Conservation (phyloP, 2,797 vertebrate genomes). For the Hemitrygon akajei region DNA sequence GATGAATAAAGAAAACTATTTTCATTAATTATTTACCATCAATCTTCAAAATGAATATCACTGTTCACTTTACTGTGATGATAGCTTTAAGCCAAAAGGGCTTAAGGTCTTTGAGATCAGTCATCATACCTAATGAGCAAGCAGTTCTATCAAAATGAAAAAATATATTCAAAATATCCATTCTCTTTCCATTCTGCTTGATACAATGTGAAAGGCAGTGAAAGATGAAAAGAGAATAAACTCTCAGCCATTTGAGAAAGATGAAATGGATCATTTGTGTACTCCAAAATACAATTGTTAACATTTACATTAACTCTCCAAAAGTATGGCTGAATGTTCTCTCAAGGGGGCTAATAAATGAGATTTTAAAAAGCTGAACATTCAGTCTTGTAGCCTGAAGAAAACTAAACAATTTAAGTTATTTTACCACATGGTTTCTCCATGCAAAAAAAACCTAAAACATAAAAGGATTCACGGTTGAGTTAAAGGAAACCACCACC, state of each 20-base stretch:
- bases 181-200: background rate
- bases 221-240: background rate
- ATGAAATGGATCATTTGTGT: background rate
- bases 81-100: background rate
- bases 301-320: background rate
- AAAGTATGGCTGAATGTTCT: background rate
- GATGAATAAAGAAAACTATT: background rate
- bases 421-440: background rate
- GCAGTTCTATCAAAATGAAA: background rate
- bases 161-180: conserved; percentile 7
- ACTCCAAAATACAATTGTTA: background rate
- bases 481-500: background rate
- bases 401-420: background rate
- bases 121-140: too few relatives aligned
- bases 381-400: background rate
- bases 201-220: background rate
- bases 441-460: background rate
- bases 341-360: background rate
- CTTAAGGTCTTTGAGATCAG: background rate
- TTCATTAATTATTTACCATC: background rate
- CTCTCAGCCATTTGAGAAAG: background rate
- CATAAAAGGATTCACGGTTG: background rate
- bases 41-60: background rate
- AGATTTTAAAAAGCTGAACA: background rate
- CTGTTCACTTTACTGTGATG: background rate